Base-by-base conservation (phyloP, 2,797 vertebrate species). In the Myotis pilosus region DNA sequence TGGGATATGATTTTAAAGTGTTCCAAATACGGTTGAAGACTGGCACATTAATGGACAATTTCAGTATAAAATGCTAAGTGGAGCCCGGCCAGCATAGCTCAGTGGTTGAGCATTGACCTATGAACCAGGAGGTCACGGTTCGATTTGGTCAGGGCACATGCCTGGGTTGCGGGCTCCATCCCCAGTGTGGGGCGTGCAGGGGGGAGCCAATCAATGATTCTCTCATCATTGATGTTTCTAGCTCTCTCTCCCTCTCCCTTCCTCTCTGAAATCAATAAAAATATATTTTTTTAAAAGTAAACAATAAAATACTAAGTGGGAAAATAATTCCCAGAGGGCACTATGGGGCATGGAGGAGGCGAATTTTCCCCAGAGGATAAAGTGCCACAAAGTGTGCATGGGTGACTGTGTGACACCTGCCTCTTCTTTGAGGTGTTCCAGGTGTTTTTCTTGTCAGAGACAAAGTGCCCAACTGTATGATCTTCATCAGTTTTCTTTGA, bases 331-430 rank as follows among this genome's bases (percentile, higher is more conserved):
- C 33, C 0, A 2, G 4, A 2, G 6, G 6, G 0, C 60, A 0
- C 8, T n/a, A 62, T 5, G 36, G 30, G 30, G 8, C 2, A 30
- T 3, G 22, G 11, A 38, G 22, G 11, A 38, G 3, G 36, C n/a
- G 17, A 38, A 36, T 53, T 53, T 51, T 60, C 71, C 38, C 12
- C 47, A n/a, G 25, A 60, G 11, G 20, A 15, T 74, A 88, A 64
- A 71, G 8, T 19, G 20, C 2, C 36, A 60, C 22, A 23, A 28
- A 84, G 16, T 47, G 33, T 64, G 83, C 57, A 23, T 60, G 95
- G 76, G 62, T 96, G 97, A 95, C 96, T 97, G 22, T 44, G 94
- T 98, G 95, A 96, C 95, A 95, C 95, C 93, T 96, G 89, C 92
- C 94, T 97, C 84, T 95, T 96, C 92, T 36, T 33, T 53, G 55